Evolutionary conservation across 2,888 invertebrate genomes (phyloP).

Genomic region (Odontomyia ornata): DNA sequence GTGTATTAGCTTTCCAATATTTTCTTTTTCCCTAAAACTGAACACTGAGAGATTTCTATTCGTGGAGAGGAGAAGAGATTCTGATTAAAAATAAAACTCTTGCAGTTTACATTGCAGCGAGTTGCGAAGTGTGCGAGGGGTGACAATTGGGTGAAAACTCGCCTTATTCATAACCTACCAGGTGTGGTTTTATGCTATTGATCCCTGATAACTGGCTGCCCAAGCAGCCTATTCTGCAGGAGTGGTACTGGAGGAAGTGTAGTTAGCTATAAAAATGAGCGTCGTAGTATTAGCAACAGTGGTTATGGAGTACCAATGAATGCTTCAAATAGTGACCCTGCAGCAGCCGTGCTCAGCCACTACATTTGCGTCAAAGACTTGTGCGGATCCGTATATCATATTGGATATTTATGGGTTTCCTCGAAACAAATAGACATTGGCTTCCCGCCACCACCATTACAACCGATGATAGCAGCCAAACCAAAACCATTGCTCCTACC

Average conservation of each 20-base stretch:
- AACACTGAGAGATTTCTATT: no score
- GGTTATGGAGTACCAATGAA: slow-evolving; percentile 23
- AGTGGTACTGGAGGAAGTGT: slow-evolving; percentile 49
- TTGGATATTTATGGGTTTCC: slow-evolving; percentile 67
- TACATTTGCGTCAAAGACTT: slow-evolving; percentile 66
- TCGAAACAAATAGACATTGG: slow-evolving; percentile 55
- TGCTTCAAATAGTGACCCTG: slow-evolving; percentile 4
- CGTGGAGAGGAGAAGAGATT: no score
- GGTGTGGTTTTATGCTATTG: no score
- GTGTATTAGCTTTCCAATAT: no score
- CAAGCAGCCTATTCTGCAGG: no score
- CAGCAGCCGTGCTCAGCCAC: slow-evolving; percentile 57
- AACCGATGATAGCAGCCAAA: slow-evolving; percentile 68
- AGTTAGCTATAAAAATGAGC: slow-evolving; percentile 51
- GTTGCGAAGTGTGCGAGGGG: no score
- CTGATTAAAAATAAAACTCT: no score
- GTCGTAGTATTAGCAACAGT: slow-evolving; percentile 19
- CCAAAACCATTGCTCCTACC: slow-evolving; percentile 89
- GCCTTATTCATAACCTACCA: no score
- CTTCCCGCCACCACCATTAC: slow-evolving; percentile 63
- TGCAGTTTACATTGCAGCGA: no score
- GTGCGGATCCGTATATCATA: slow-evolving; percentile 75
- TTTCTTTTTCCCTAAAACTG: no score
- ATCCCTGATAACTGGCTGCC: no score
- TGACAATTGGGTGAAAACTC: no score